Conservation (phyloP, 1,140 invertebrate genomes). For the Thaumatotibia leucotreta region DNA sequence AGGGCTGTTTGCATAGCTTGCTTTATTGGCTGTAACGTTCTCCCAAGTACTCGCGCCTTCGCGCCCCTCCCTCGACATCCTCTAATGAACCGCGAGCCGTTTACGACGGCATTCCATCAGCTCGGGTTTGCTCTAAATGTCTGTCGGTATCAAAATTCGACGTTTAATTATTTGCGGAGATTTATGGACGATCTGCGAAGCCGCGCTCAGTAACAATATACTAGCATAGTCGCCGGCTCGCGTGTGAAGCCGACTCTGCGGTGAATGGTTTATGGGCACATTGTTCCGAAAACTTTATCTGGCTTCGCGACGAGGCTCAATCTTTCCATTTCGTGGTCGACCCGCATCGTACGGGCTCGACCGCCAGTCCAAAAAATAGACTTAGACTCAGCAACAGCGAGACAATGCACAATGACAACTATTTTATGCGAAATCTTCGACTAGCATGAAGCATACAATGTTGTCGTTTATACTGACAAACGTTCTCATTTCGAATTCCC, state of each 20-base stretch:
- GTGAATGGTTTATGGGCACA: constrained; percentile 67
- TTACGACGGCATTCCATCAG: constrained; percentile 51
- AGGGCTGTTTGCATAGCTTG: constrained; percentile 66
- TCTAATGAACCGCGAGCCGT: constrained; percentile 57
- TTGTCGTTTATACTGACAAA: constrained; percentile 37
- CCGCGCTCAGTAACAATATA: not conserved
- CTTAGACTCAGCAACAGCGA: not conserved
- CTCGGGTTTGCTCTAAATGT: constrained; percentile 25
- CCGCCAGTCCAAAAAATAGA: constrained; percentile 18
- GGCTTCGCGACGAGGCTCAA: constrained; percentile 36
- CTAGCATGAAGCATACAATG: constrained; percentile 22
- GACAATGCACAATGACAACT: not conserved
- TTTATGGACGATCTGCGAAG: not conserved
- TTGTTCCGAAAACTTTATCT: constrained; percentile 55
- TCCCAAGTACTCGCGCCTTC: constrained; percentile 23
- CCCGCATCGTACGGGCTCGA: constrained; percentile 56
- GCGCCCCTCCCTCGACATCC: constrained; percentile 25
- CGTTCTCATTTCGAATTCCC: constrained; percentile 55
- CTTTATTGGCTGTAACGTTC: constrained; percentile 68
- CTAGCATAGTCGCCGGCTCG: not conserved
- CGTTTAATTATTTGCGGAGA: not conserved
- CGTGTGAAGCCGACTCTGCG: constrained; percentile 35
- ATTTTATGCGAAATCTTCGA: constrained; percentile 1
- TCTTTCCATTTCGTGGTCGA: constrained; percentile 64
- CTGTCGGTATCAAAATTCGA: not conserved